A percentile compares a stretch with the other conserved stretches of the same genome.
Evolutionary conservation across 2,888 invertebrate genomes (phyloP).

Genomic region (Bedellia somnulentella): DNA sequence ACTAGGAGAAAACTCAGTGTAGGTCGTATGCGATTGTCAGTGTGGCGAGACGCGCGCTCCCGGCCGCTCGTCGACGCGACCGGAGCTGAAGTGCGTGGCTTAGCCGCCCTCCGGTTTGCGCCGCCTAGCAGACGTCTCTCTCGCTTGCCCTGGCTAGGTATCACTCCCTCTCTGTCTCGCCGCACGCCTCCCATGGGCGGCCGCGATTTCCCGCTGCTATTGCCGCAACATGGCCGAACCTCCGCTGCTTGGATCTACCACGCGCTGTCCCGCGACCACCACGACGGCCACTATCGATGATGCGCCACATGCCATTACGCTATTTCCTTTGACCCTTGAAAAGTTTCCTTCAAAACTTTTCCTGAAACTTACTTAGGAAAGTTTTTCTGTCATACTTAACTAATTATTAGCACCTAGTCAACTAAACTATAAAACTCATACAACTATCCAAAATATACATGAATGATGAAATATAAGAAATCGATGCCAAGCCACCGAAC

Average conservation of each 20-base stretch:
- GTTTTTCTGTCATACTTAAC: too few species aligned
- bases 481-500: too few species aligned
- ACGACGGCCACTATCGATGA: conserved; percentile 1
- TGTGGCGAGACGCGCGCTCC: conserved; percentile 52
- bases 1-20: conserved; percentile 43
- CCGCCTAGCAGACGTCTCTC: conserved; percentile 51
- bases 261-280: background rate
- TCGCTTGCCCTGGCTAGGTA: conserved; percentile 19
- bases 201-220: conserved; percentile 53
- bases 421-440: too few species aligned
- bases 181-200: conserved; percentile 59
- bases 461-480: too few species aligned
- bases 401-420: too few species aligned
- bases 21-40: conserved; percentile 29
- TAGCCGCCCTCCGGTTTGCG: conserved; percentile 61
- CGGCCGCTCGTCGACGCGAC: conserved; percentile 59
- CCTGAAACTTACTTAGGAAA: too few species aligned
- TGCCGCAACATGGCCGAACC: conserved; percentile 53
- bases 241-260: conserved; percentile 11
- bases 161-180: conserved; percentile 31
- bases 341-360: too few species aligned
- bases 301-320: too few species aligned
- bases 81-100: conserved; percentile 58
- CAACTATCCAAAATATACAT: too few species aligned
- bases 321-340: too few species aligned